These are phyloP conservation scores for Falco rusticolus DNA, from an alignment of 2,797 vertebrate genomes.

Conservation along the genomic window DNA sequence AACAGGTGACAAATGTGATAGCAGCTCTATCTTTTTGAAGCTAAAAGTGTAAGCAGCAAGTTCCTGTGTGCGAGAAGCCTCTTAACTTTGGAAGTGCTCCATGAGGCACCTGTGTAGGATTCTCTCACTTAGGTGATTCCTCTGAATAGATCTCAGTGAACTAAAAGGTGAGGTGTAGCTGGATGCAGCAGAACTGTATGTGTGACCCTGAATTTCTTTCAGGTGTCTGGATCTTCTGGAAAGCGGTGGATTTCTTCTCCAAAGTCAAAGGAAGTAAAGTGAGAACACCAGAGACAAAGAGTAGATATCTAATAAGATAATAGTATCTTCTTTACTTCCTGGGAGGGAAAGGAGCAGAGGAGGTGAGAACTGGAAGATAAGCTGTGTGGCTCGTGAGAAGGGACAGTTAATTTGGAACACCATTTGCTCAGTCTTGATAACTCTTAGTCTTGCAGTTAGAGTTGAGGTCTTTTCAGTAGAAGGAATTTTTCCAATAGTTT, in stretches of 20 bases:
- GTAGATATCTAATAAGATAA: not conserved
- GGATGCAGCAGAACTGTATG: not conserved
- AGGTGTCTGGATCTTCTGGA: not conserved
- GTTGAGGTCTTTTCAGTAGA: not conserved
- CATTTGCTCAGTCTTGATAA: not conserved
- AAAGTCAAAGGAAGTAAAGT: not conserved
- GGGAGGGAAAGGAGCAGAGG: not conserved
- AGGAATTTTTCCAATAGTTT: not conserved
- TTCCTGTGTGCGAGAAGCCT: not conserved
- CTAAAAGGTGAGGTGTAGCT: not conserved
- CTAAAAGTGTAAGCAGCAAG: not conserved
- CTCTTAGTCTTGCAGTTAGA: not conserved
- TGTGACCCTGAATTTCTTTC: not conserved
- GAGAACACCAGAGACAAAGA: not conserved
- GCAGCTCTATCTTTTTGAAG: not conserved
- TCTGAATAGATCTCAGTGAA: not conserved
- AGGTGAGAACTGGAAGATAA: not conserved
- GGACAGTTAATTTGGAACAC: not conserved
- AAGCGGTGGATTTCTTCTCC: not conserved
- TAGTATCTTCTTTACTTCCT: not conserved
- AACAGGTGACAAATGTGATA: not conserved
- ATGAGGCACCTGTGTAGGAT: not conserved
- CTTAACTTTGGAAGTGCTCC: not conserved
- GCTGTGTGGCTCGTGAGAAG: not conserved
- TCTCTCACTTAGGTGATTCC: not conserved